A percentile compares a stretch with the other conserved stretches of the same genome.
Evolutionary conservation across 2,113 vertebrate species (phyloP).

Genomic region (Fulmarus glacialis): DNA sequence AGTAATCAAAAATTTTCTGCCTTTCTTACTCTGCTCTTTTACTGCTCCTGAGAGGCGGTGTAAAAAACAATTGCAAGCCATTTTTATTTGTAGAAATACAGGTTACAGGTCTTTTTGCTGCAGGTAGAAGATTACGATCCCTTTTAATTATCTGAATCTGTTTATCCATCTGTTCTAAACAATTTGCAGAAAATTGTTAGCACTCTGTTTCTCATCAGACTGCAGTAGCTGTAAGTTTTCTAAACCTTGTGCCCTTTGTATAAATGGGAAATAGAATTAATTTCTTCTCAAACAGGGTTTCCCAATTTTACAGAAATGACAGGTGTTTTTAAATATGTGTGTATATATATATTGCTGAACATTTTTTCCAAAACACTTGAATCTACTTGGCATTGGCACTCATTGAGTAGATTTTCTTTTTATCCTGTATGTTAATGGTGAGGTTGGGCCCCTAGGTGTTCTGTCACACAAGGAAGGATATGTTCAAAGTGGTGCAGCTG

Average conservation of each 20-base stretch:
- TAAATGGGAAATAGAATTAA: not conserved
- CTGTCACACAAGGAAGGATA: not conserved
- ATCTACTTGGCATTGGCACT: not conserved
- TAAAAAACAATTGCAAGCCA: not conserved
- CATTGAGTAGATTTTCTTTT: not conserved
- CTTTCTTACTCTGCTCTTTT: not conserved
- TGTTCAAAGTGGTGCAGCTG: rapidly evolving
- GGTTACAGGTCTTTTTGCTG: not conserved
- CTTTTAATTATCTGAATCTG: not conserved
- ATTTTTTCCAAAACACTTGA: not conserved
- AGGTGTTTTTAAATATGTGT: not conserved
- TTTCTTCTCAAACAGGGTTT: not conserved
- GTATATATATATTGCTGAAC: not conserved
- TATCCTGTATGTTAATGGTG: not conserved
- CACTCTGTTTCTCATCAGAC: not conserved
- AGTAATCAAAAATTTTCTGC: not conserved
- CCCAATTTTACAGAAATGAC: not conserved
- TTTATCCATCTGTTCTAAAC: not conserved
- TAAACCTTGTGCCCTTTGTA: not conserved
- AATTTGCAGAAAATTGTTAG: not conserved
- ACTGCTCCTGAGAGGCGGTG: not conserved
- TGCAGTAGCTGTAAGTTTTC: not conserved
- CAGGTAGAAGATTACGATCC: not conserved
- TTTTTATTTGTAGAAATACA: not conserved
- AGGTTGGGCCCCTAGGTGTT: not conserved